Evolutionary conservation across 1,140 invertebrate species (phyloP), one percentile per base, ranked within the genome.

Genomic region (Drosophila leontia): DNA sequence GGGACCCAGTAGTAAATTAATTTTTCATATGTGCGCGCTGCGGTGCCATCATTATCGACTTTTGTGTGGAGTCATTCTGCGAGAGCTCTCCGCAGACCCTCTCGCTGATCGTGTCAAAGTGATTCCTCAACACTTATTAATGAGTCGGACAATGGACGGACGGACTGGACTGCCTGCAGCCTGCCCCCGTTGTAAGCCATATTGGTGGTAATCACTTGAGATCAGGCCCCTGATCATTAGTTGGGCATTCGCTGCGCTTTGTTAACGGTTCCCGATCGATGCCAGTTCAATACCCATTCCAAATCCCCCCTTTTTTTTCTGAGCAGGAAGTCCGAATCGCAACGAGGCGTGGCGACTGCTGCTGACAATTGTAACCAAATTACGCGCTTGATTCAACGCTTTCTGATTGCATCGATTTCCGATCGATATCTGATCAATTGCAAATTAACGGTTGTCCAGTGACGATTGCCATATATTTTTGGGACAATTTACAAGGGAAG

Each of bases 191-290:
- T 72, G 76, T 80, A 58, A 62, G 71, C 78, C 81, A 76, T 74
- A 90, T 90, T 78, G 82, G 78, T 78, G 82, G 78, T 90, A 90
- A 90, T 91, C 81, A 91, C 78, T 90, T 85, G 75, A 90, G 70
- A 67, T 75, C 71, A 75, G 35, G 35, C 53, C 71, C 63, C 51
- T 65, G 85, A 85, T 90, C 86, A 90, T 90, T 90, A 90, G 78
- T 71, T 82, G 61, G 58, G 48, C 81, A 90, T 88, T 88, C 81
- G 85, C 67, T 90, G 78, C 70, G 85, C 85, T 85, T 90, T 90
- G 86, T 90, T 90, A 88, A 85, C 85, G 85, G 85, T 88, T 79
- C 65, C 57, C 62, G 61, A 53, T 62, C 35, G 17, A 8, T 34
- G 32, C 7, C 61, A 70, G 64, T 69, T 70, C 44, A 7, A 58